Evolutionary conservation across 2,888 invertebrate genomes (phyloP).

Genomic region (Spatulosminthurus flaviceps): DNA sequence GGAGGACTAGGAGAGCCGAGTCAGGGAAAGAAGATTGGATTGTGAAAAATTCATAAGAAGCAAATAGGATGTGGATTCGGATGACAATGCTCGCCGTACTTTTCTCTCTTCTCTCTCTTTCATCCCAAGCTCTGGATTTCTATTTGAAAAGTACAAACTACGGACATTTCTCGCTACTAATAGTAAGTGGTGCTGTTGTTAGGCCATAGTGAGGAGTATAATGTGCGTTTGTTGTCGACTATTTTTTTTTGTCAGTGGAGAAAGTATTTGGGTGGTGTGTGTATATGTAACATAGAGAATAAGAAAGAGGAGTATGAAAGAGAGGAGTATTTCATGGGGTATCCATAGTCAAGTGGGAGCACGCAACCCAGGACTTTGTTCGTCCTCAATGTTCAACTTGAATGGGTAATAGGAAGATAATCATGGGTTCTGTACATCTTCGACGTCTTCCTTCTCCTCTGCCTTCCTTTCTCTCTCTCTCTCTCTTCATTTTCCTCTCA

Average conservation of each 20-base stretch:
- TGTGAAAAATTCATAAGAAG: conserved; percentile 53
- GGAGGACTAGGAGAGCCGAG: conserved; percentile 7
- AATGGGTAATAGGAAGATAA: conserved; percentile 37
- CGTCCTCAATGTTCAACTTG: conserved; percentile 8
- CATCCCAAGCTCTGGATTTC: background rate
- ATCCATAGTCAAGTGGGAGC: conserved; percentile 23
- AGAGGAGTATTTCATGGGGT: too few species aligned
- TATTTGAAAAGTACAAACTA: background rate
- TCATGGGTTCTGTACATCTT: conserved; percentile 28
- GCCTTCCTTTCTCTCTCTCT: conserved; percentile 8
- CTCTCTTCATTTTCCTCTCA: conserved; percentile 15
- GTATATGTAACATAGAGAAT: too few species aligned
- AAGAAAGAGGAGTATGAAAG: too few species aligned
- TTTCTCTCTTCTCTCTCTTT: conserved; percentile 6
- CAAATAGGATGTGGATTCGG: conserved; percentile 47
- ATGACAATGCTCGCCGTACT: conserved; percentile 33
- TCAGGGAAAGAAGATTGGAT: conserved; percentile 48
- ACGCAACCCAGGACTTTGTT: conserved; percentile 14
- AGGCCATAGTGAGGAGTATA: background rate
- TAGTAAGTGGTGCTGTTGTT: background rate
- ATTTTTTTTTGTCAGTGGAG: too few species aligned
- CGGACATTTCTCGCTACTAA: background rate
- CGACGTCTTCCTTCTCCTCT: background rate
- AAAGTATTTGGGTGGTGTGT: too few species aligned
- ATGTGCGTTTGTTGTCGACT: background rate